Percentiles rank a stretch among this genome's conserved stretches.
phyloP scores from a whole-genome alignment of 1,140 invertebrate genomes.

The Euwallacea similis region DNA sequence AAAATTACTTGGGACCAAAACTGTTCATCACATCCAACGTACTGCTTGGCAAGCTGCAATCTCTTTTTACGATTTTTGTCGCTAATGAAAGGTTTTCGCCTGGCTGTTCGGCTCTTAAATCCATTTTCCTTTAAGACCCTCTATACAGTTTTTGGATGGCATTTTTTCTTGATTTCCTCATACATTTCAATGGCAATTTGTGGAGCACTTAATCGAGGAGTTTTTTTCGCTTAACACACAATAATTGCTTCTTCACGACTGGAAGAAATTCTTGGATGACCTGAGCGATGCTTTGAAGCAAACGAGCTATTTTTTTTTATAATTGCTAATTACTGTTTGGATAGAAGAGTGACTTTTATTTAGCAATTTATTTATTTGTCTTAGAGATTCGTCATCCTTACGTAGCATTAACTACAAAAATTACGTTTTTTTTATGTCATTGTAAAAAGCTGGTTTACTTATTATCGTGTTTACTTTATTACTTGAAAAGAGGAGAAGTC shows the following conservation, averaged over 20 bases:
- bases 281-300: background rate
- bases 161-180: background rate
- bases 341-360: background rate
- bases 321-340: background rate
- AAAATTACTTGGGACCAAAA: no score
- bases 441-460: no score
- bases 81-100: background rate
- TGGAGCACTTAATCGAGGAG: background rate
- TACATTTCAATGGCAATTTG: background rate
- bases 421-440: no score
- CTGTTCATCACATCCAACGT: no score
- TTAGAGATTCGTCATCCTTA: background rate
- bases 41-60: no score
- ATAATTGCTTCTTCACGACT: background rate
- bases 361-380: background rate
- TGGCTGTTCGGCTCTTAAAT: background rate
- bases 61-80: no score
- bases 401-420: no score
- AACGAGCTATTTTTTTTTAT: background rate
- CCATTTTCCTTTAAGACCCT: background rate
- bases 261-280: background rate
- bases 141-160: background rate
- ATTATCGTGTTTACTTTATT: no score
- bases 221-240: background rate
- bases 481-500: no score